A percentile compares a stretch with the other conserved stretches of the same genome.
phyloP scores from a whole-genome alignment of 2,113 vertebrate genomes.

The Hirundichthys speculiger region DNA sequence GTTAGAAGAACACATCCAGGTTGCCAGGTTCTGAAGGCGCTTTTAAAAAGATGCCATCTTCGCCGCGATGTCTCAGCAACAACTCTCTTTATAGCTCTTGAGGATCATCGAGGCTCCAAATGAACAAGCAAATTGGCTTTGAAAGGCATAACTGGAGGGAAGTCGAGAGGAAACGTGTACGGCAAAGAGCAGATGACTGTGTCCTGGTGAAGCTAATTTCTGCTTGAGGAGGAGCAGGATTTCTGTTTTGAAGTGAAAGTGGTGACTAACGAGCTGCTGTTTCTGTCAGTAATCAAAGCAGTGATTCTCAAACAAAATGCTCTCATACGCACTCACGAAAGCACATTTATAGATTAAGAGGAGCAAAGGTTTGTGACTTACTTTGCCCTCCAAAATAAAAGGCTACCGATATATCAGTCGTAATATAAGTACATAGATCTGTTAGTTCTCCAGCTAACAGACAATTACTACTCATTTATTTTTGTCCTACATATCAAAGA shows the following conservation, averaged over 20 bases:
- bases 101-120: constrained; percentile 21
- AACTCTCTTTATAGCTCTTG: constrained; percentile 1
- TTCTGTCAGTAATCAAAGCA: background rate
- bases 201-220: background rate
- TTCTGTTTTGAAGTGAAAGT: background rate
- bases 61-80: background rate
- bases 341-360: no score
- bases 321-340: background rate
- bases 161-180: constrained; percentile 17
- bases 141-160: constrained; percentile 15
- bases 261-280: background rate
- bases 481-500: no score
- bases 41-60: constrained; percentile 1
- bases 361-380: background rate
- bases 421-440: no score
- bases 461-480: no score
- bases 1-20: background rate
- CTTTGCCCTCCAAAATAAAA: background rate
- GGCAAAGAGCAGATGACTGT: background rate
- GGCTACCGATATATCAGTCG: no score
- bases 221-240: background rate
- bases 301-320: background rate
- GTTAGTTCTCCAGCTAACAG: no score
- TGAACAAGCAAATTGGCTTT: constrained; percentile 40
- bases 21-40: constrained; percentile 24